A percentile compares a stretch with the other conserved stretches of the same genome.
Evolutionary conservation across 2,888 invertebrate species (phyloP).

Genomic region (Torymus aiolomorphi): DNA sequence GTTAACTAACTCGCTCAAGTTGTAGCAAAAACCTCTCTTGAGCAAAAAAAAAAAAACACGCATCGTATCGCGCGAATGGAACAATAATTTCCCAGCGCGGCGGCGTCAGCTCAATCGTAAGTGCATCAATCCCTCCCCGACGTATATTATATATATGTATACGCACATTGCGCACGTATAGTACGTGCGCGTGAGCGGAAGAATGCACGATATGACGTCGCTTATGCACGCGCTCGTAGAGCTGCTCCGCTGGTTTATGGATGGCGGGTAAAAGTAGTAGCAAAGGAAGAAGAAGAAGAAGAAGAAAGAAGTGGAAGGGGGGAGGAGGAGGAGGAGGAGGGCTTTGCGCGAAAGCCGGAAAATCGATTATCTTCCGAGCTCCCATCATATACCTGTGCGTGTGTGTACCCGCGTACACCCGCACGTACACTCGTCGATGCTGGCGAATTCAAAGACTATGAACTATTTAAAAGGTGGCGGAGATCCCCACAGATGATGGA

Average conservation of each 20-base stretch:
- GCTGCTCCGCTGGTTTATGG: constrained; percentile 10
- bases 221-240: constrained; percentile 61
- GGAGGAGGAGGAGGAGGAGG: neutral
- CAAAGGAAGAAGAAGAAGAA: neutral
- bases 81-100: no score
- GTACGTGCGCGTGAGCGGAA: constrained; percentile 49
- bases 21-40: no score
- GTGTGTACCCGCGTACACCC: no score
- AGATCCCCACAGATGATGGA: no score
- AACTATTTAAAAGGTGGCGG: no score
- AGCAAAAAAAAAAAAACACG: no score
- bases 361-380: constrained; percentile 55
- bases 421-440: no score
- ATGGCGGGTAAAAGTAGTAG: neutral
- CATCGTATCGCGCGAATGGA: no score
- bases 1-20: no score
- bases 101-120: constrained; percentile 64
- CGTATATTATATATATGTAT: no score
- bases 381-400: neutral
- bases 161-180: neutral
- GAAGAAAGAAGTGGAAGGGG: neutral
- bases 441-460: no score
- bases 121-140: constrained; percentile 61
- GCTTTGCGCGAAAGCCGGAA: constrained; percentile 44
- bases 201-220: constrained; percentile 69